Conservation (phyloP, 1,140 invertebrate genomes). For the Drosophila repletoides region DNA sequence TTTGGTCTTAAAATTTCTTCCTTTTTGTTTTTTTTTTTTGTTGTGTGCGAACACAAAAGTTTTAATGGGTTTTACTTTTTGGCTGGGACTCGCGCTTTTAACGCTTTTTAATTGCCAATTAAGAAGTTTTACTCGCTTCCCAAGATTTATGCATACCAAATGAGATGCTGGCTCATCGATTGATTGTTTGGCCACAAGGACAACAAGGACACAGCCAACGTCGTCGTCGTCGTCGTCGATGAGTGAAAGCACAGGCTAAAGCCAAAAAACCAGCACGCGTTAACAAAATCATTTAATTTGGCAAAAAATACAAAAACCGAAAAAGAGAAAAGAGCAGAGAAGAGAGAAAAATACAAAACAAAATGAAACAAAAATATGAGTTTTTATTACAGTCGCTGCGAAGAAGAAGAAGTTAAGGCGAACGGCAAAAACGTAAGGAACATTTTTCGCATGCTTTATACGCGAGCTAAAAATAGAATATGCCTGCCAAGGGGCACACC, state of each 20-base stretch:
- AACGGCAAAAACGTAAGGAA: conserved; percentile 50
- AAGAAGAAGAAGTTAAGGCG: conserved; percentile 3
- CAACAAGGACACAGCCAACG: conserved; percentile 5
- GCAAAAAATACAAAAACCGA: conserved; percentile 10
- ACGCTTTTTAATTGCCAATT: conserved; percentile 75
- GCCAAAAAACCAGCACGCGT: conserved; percentile 57
- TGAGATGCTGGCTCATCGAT: conserved; percentile 46
- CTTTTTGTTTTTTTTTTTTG: conserved; percentile 15
- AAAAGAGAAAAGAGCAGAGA: neutral
- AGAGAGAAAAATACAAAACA: neutral
- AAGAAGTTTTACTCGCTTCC: conserved; percentile 52
- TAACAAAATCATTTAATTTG: conserved; percentile 79
- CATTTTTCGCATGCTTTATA: conserved; percentile 45
- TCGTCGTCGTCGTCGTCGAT: no score
- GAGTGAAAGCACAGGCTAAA: conserved; percentile 53
- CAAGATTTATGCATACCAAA: conserved; percentile 46
- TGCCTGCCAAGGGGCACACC: conserved; percentile 72
- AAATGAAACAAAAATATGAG: conserved; percentile 69
- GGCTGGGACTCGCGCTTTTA: conserved; percentile 30
- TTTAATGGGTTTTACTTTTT: conserved; percentile 51
- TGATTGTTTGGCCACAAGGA: conserved; percentile 19
- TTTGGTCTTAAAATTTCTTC: no score
- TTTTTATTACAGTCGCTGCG: conserved; percentile 60
- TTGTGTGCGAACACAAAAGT: conserved; percentile 25
- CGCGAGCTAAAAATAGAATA: conserved; percentile 71